Evolutionary conservation across 2,888 invertebrate species (phyloP), one percentile per base, ranked within the genome.

Genomic region (Callosobruchus maculatus): DNA sequence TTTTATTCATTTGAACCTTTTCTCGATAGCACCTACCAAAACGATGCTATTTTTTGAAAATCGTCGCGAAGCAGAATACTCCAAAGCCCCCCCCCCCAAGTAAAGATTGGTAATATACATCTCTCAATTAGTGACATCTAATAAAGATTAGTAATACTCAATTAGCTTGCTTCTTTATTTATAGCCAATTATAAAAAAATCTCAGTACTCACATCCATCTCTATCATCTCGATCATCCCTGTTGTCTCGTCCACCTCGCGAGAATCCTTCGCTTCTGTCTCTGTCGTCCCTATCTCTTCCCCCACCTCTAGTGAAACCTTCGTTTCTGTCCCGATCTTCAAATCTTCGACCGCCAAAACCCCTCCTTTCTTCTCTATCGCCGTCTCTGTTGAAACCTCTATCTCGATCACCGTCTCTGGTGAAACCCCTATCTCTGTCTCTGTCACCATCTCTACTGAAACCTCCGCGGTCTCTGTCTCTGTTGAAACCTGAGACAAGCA

Each of bases 291-390:
- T 74, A 69, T 71, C 75, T 70, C 71, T 74, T 20, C 74, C 70
- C 1, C n/a, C n/a, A n/a, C 78, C 77, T 72, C 78, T 76, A 26
- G 75, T 77, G 70, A 76, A 76, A 21, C 81, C 81, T 31, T 80
- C 79, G 71, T 78, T 73, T 80, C 82, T 75, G 77, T 78, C 78
- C 76, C 79, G 71, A 70, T 83, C 82, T 67, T 84, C 82, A 70
- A 79, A 79, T 49, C 82, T 78, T 69, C 73, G 30, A 20, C 72
- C 30, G 22, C 76, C 70, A n/a, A 71, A 73, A 49, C 74, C 74
- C 67, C 72, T 72, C 13, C 31, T 67, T n/a, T 72, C 70, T 26
- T 75, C 72, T 70, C 77, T 75, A 21, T 74, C 77, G 20, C 26
- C 71, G 26, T 31, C 22, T 31, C 71, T 71, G 20, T 20, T 70